Conservation (phyloP, 2,888 invertebrate species). For the Helleia helle region DNA sequence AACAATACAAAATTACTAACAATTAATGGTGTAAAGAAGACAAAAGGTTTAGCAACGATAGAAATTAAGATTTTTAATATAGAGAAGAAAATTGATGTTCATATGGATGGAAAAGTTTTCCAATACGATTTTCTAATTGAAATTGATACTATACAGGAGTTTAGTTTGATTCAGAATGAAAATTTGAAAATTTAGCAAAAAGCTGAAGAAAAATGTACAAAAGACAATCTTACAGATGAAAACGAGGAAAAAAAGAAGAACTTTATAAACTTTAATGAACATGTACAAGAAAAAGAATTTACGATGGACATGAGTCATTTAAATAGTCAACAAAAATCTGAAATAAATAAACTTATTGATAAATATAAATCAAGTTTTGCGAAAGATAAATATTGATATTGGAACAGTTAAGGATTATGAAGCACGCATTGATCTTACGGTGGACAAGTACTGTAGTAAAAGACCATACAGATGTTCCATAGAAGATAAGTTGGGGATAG, state of each 20-base stretch:
- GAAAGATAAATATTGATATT: slow-evolving; percentile 18
- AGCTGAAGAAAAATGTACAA: background rate
- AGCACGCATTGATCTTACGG: slow-evolving; percentile 20
- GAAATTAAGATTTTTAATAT: background rate
- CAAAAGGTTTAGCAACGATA: slow-evolving; percentile 9
- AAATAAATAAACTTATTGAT: slow-evolving; percentile 6
- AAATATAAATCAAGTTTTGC: slow-evolving; percentile 18
- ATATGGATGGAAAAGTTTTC: background rate
- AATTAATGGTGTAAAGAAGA: slow-evolving; percentile 15
- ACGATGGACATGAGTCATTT: slow-evolving; percentile 8
- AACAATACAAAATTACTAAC: slow-evolving; percentile 11
- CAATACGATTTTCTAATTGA: slow-evolving; percentile 2
- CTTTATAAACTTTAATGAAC: slow-evolving; percentile 12
- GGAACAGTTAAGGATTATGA: slow-evolving; percentile 18
- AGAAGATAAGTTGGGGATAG: slow-evolving; percentile 23
- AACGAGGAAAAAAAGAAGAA: slow-evolving; percentile 2
- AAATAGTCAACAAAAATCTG: slow-evolving; percentile 1
- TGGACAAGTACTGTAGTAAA: slow-evolving; percentile 22
- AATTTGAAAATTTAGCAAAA: slow-evolving; percentile 1
- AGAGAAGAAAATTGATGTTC: background rate
- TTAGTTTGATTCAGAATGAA: background rate
- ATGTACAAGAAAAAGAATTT: background rate
- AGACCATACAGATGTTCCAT: slow-evolving; percentile 21
- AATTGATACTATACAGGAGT: slow-evolving; percentile 6
- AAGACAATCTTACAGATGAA: background rate